phyloP scores from a whole-genome alignment of 2,113 vertebrate species.

The Coptodon rendalli region DNA sequence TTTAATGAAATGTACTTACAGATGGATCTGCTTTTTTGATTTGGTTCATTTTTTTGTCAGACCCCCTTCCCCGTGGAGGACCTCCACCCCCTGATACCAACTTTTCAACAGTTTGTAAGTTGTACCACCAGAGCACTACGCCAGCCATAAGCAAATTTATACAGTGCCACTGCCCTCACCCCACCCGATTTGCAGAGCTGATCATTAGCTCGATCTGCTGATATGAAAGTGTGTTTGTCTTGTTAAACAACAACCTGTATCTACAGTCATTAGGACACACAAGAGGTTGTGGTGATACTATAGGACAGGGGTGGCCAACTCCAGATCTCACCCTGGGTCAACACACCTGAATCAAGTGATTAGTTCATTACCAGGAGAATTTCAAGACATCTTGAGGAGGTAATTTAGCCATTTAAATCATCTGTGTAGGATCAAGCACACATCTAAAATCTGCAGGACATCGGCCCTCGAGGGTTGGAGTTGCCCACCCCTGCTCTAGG shows the following conservation, averaged over 20 bases:
- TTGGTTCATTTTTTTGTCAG: neutral
- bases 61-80: accelerated
- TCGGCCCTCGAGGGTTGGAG: accelerated
- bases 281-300: neutral
- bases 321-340: neutral
- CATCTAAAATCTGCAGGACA: neutral
- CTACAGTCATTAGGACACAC: neutral
- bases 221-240: accelerated
- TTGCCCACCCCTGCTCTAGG: neutral
- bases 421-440: accelerated
- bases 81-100: accelerated
- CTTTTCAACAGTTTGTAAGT: accelerated
- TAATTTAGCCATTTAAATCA: neutral
- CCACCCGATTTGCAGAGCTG: accelerated
- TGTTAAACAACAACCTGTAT: neutral
- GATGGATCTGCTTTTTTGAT: neutral
- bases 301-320: accelerated
- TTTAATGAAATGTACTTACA: neutral
- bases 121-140: neutral
- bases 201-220: accelerated
- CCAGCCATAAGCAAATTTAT: accelerated
- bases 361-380: accelerated
- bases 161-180: neutral
- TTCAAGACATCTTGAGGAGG: accelerated
- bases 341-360: accelerated